Percentiles rank a stretch among this genome's conserved stretches.
Evolutionary conservation across 1,140 invertebrate species (phyloP).

Genomic region (Pseudachorutes palmiensis): DNA sequence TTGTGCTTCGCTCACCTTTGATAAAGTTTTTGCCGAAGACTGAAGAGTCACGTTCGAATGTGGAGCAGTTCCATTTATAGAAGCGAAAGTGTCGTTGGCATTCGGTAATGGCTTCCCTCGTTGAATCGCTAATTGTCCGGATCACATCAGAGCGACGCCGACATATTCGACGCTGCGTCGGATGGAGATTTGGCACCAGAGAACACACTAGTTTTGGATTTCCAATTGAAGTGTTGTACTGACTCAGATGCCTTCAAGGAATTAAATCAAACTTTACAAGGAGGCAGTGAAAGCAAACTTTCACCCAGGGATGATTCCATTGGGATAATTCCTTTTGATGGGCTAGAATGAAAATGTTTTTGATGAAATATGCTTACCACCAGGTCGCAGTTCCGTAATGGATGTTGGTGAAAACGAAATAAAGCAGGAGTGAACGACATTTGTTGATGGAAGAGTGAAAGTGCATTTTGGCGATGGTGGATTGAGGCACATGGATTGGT

Average conservation of each 20-base stretch:
- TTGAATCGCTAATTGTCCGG: conserved; percentile 60
- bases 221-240: conserved; percentile 30
- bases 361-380: conserved; percentile 26
- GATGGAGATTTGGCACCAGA: conserved; percentile 43
- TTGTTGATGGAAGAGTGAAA: no score
- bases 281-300: conserved; percentile 7
- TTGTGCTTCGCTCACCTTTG: conserved; percentile 26
- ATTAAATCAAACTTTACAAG: no score
- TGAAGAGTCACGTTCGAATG: conserved; percentile 52
- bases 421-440: no score
- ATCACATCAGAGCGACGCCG: conserved; percentile 38
- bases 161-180: conserved; percentile 44
- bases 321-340: neutral
- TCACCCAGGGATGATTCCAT: neutral
- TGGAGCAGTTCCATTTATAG: conserved; percentile 81
- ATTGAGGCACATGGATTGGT: no score
- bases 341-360: neutral
- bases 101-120: conserved; percentile 73
- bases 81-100: conserved; percentile 81
- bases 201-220: conserved; percentile 45
- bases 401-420: no score
- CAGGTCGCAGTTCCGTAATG: conserved; percentile 20
- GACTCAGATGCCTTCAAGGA: conserved; percentile 39
- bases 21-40: conserved; percentile 61
- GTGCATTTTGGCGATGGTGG: no score